Base-by-base conservation (phyloP, 1,140 invertebrate genomes). In the Cyclina sinensis region DNA sequence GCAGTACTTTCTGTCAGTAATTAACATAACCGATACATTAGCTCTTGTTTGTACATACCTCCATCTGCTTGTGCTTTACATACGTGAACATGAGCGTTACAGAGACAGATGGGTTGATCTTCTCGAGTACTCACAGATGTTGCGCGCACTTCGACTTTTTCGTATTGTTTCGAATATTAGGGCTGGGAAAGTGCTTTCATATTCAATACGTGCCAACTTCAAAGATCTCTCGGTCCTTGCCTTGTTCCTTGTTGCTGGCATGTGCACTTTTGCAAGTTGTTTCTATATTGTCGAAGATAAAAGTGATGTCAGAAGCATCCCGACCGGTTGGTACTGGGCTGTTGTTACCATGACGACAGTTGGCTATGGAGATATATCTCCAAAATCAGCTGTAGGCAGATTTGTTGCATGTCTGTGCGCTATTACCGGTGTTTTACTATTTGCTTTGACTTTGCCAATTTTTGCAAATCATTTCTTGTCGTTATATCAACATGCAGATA, bases 281-380 rank as follows among this genome's bases (percentile, higher is more conserved):
- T 79, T 79, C 54, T 79, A 79, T 43, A 32, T 79, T 30, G 39
- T 51, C 3, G 76, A 79, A 74, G 70, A 74, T 4, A 39, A 70
- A 21, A 43, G 57, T 7, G 30, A 27, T 73, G 68, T 59, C 4
- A 68, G 16, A 70, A 85, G 59, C 70, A 82, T 88, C 43, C 78
- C 65, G 16, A 21, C 18, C 7, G 76, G 86, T 27, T 88, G 78
- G 79, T 88, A 82, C 35, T 88, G 86, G 98, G 98, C 98, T 27
- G 96, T 99, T 94, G 98, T 99, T 90, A 99, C 98, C 59, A 99
- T 99, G 98, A 99, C 98, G 88, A 99, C 98, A 0, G 98, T 99
- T 46, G 98, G 98, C 30, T 99, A 99, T 94, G 98, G 98, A 51
- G 93, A 94, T 80, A 91, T 94, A 43, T 62, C 85, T 16, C 89